Conservation (phyloP, 2,113 vertebrate genomes). For the Heterotilapia buettikoferi region DNA sequence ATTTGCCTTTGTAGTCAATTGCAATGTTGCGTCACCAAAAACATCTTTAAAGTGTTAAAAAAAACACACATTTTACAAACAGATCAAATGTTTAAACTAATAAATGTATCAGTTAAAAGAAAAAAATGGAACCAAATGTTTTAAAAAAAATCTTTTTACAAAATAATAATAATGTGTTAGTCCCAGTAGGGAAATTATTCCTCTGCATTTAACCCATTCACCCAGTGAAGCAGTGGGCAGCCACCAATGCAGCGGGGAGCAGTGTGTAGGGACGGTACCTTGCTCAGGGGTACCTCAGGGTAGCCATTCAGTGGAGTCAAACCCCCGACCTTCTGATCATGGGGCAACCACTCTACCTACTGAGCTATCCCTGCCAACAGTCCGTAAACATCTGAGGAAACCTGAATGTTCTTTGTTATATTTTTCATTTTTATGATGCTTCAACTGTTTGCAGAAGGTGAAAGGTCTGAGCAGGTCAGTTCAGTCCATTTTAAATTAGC, state of each 20-base stretch:
- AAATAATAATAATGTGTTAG: too few relatives aligned
- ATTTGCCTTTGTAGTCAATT: neutral
- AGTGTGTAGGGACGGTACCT: too few relatives aligned
- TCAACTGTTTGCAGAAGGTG: neutral
- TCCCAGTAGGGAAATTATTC: too few relatives aligned
- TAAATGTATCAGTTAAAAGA: neutral
- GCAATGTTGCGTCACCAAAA: neutral
- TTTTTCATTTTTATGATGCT: neutral
- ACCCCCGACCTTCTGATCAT: too few relatives aligned
- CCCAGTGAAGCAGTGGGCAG: too few relatives aligned
- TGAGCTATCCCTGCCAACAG: neutral
- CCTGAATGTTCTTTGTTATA: neutral
- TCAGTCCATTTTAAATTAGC: neutral
- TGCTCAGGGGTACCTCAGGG: too few relatives aligned
- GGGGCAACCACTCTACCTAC: too few relatives aligned
- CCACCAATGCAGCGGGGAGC: too few relatives aligned
- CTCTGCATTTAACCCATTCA: too few relatives aligned
- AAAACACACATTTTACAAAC: neutral
- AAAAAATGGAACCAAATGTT: neutral
- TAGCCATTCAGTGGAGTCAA: too few relatives aligned
- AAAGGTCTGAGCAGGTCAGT: neutral
- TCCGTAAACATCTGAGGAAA: neutral
- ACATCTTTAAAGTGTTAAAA: neutral
- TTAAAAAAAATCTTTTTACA: neutral
- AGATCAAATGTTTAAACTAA: neutral